Evolutionary conservation across 1,140 invertebrate genomes (phyloP), one percentile per base, ranked within the genome.

Genomic region (Tetramorium alpestre): DNA sequence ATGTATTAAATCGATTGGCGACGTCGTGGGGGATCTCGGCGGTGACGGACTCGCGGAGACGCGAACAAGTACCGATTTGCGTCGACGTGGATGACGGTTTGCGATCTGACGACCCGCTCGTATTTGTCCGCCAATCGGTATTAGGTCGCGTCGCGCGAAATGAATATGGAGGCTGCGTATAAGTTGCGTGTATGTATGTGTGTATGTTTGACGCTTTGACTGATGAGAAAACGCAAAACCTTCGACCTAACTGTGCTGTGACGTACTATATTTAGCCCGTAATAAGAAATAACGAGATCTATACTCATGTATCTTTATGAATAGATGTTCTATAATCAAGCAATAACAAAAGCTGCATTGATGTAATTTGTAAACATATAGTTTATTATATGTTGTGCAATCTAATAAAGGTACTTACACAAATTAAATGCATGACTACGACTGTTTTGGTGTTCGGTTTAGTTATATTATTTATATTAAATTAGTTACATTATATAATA

Each of bases 91-190:
- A 18, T 18, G 22, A 38, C 16, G 25, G 8, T 6, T 10, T 3
- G 38, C 28, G 10, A 60, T 56, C 13, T 28, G 44, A 54, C 16
- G 11, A 41, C 8, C 33, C 11, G 13, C 44, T 22, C 13, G 10
- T 11, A n/a, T 72, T 64, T 72, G 7, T 58, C 22, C 8, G 58
- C 11, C 41, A 72, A 84, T 87, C 22, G 18, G 49, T 13, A 38
- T 84, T 84, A 47, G 41, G 62, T 75, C 54, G 41, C 80, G 41
- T 60, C 41, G 69, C 41, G 69, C 11, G 54, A 62, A 75, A 84
- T 84, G 11, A 84, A 82, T 44, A 82, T 82, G 69, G 69, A 73
- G 67, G 69, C 54, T 67, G 25, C 60, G 25, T 47, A 25, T 47
- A 1, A 8, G 13, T 70, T 47, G 7, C 41, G 22, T 8, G 13